Base-by-base conservation (phyloP, 2,797 vertebrate genomes). In the Phylloscopus collybita region DNA sequence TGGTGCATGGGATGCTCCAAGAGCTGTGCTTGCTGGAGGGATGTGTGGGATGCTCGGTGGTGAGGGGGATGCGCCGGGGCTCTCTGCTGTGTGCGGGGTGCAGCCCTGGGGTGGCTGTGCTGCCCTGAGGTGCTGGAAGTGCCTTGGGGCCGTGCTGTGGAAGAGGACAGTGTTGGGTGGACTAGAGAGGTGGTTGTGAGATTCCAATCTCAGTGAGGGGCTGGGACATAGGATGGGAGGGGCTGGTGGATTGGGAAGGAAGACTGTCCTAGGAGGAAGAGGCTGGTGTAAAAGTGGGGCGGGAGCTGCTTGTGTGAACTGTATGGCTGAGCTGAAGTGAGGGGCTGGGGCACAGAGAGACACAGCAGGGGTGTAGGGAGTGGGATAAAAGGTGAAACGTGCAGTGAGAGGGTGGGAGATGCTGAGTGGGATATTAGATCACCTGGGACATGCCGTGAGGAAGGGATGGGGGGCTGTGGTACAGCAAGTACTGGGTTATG, bases 361-460 rank as follows among this genome's bases (percentile, higher is more conserved):
- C 57, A 3, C 1, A 0, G 13, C 1, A 34, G 74, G 38, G 27
- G 11, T 30, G 22, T 6, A 21, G 15, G 54, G 45, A 44, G 45
- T 40, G 38, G 25, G 59, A 20, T 54, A 36, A 0, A 5, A 42
- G 29, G 49, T 29, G 70, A 57, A 56, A 53, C 10, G 3, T 6
- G 26, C 23, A 12, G 16, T 6, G n/a, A 19, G 53, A 51, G 5
- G 9, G 2, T 73, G 60, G 54, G 64, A 90, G 69, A 9, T 62
- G 59, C 20, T 50, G 30, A 6, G 3, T 34, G 49, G 50, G 57
- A 17, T 23, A 15, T 36, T 32, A 26, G 51, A 12, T 80, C 47
- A 23, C 30, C 23, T 80, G 65, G 61, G 50, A 60, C 5, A 5
- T 51, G 51, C 73, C 49, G 32, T 47, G 66, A 54, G 50, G 42